Conservation (phyloP, 2,888 invertebrate species). For the Platycnemis pennipes region DNA sequence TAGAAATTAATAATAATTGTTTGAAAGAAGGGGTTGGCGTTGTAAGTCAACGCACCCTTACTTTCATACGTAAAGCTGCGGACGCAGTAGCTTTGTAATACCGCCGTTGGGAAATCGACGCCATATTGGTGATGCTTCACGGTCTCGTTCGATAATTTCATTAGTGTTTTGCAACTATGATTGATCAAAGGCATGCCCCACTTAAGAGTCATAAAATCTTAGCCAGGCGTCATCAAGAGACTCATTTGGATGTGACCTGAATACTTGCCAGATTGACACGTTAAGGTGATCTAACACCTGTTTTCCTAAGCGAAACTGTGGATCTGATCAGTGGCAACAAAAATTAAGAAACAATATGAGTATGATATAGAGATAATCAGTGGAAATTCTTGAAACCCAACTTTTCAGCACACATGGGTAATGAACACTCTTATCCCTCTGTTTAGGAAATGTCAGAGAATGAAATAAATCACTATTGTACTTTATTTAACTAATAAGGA, state of each 20-base stretch:
- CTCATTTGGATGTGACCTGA: slow-evolving; percentile 16
- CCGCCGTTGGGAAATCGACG: not conserved
- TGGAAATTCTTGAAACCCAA: not conserved
- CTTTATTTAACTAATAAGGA: too few species aligned
- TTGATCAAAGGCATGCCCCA: not conserved
- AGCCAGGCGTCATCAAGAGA: not conserved
- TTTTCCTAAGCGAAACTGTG: not conserved
- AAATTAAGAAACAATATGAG: too few species aligned
- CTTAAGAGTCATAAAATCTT: not conserved
- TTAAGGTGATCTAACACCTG: not conserved
- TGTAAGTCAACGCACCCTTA: too few species aligned
- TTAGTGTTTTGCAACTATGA: not conserved
- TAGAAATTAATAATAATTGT: too few species aligned
- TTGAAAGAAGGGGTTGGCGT: too few species aligned
- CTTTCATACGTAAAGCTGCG: too few species aligned
- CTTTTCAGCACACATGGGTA: too few species aligned
- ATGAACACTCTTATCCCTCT: not conserved
- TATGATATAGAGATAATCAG: not conserved
- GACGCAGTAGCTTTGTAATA: not conserved
- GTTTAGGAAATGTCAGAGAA: not conserved
- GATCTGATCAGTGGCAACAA: not conserved
- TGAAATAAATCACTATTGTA: too few species aligned
- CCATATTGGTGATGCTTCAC: not conserved
- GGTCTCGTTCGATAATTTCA: not conserved
- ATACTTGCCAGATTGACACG: not conserved